Conservation (phyloP, 2,113 vertebrate genomes). For the Hemiprocne comata region DNA sequence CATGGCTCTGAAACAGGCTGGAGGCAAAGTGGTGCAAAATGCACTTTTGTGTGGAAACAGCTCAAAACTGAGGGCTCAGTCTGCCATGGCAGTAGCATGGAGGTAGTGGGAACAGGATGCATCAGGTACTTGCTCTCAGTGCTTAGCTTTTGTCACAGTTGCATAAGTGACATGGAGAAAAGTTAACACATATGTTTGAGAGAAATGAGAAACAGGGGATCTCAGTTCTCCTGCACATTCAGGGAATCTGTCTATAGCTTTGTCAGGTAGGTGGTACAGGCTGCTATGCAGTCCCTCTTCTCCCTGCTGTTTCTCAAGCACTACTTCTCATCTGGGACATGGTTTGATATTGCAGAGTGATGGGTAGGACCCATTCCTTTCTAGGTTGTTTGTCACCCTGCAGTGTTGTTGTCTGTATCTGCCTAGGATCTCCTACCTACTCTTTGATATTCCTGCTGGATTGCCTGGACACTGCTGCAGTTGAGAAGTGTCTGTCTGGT, state of each 20-base stretch:
- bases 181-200: fast-evolving
- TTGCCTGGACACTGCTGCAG: neutral
- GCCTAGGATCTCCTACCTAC: neutral
- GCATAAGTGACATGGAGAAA: fast-evolving
- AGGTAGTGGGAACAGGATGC: neutral
- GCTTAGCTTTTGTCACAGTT: neutral
- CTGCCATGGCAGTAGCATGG: fast-evolving
- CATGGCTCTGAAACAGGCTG: neutral
- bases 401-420: neutral
- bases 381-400: neutral
- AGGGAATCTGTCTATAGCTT: neutral
- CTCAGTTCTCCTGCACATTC: neutral
- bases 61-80: neutral
- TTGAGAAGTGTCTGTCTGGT: neutral
- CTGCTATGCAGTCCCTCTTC: neutral
- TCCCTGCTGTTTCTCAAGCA: neutral
- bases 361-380: neutral
- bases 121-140: fast-evolving
- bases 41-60: neutral
- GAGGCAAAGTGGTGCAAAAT: neutral
- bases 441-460: neutral
- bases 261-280: neutral
- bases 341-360: neutral
- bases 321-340: neutral
- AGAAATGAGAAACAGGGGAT: neutral